Evolutionary conservation across 2,888 invertebrate species (phyloP).

Genomic region (Chydorus sphaericus): DNA sequence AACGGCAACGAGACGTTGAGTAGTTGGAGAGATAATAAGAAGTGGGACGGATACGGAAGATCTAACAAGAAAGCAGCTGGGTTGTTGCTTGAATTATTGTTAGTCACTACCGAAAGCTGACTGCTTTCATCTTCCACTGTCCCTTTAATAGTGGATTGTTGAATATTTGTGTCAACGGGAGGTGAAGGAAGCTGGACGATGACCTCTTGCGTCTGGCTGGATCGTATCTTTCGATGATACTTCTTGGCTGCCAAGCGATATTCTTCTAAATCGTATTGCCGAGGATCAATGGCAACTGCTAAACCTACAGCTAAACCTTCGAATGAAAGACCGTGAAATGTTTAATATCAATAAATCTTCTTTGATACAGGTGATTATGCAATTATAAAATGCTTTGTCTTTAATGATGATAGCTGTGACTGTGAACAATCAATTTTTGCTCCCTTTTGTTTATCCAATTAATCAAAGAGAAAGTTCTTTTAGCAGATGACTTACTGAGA

Average conservation of each 20-base stretch:
- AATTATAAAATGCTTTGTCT: too few relatives aligned
- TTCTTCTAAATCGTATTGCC: conserved; percentile 1
- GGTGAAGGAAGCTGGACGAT: neutral
- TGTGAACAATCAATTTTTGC: too few relatives aligned
- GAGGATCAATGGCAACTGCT: neutral
- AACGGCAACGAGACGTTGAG: conserved; percentile 6
- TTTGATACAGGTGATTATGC: too few relatives aligned
- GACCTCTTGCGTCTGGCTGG: neutral
- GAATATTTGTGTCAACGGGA: too few relatives aligned
- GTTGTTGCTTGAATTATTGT: neutral
- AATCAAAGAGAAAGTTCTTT: too few relatives aligned
- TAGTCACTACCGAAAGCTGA: neutral
- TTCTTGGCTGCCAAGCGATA: conserved; percentile 1
- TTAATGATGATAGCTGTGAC: too few relatives aligned
- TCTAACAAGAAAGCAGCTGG: conserved; percentile 4
- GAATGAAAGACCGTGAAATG: too few relatives aligned
- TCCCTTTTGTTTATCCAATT: too few relatives aligned
- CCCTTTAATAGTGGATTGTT: too few relatives aligned
- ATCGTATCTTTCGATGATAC: conserved; percentile 8
- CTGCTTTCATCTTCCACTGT: neutral
- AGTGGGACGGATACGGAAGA: conserved; percentile 9
- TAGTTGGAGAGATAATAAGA: neutral
- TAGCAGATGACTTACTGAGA: too few relatives aligned
- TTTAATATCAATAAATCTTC: too few relatives aligned
- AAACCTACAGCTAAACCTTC: conserved; percentile 7